Percentiles rank a stretch among this genome's conserved stretches.
Conservation (phyloP, 2,113 vertebrate genomes). For the human (Homo sapiens) region DNA sequence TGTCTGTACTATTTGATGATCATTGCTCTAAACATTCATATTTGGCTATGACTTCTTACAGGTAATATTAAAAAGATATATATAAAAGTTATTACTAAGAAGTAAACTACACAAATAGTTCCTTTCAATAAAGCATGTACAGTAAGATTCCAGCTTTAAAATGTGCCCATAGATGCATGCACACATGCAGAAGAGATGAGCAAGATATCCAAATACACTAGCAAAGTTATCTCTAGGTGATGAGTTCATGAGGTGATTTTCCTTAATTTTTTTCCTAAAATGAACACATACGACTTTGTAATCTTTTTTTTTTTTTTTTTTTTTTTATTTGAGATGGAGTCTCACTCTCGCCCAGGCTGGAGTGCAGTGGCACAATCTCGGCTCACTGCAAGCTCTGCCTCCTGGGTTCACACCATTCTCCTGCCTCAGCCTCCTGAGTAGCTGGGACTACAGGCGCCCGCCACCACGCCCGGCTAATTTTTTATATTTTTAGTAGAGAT, state of each 20-base stretch:
- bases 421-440: too few relatives aligned
- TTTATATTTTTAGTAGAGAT: too few relatives aligned
- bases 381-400: too few relatives aligned
- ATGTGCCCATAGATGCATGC: background rate
- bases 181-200: background rate
- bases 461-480: too few relatives aligned
- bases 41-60: background rate
- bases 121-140: background rate
- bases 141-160: background rate
- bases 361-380: too few relatives aligned
- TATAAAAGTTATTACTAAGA: slow-evolving; percentile 3
- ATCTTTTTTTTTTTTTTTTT: background rate
- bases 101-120: background rate
- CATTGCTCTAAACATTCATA: background rate
- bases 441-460: too few relatives aligned
- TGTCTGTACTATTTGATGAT: background rate
- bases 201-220: background rate
- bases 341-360: too few relatives aligned
- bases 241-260: background rate
- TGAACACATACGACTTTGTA: background rate
- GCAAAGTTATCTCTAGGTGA: background rate
- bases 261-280: background rate
- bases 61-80: background rate
- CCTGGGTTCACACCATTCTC: too few relatives aligned
- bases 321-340: background rate